A percentile compares a stretch with the other conserved stretches of the same genome.
Evolutionary conservation across 2,797 vertebrate genomes (phyloP).

Genomic region (Fundulus diaphanus): DNA sequence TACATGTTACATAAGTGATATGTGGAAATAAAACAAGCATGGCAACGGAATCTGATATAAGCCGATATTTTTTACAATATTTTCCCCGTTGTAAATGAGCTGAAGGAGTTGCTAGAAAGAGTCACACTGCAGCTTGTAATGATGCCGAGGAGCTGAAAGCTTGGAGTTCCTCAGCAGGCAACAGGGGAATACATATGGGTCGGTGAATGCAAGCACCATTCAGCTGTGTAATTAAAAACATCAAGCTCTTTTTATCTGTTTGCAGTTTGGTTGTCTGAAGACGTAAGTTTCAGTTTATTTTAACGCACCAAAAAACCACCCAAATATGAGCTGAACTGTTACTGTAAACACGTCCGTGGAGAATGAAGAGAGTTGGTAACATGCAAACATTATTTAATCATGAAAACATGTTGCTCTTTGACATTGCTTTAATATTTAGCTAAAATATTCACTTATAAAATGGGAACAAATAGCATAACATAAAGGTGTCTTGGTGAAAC

Average conservation of each 20-base stretch:
- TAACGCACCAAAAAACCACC: background rate
- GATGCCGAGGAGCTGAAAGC: background rate
- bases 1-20: background rate
- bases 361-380: too few relatives aligned
- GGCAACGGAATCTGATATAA: background rate
- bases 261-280: background rate
- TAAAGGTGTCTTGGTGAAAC: background rate
- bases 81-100: too few relatives aligned
- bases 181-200: background rate
- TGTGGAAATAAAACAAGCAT: background rate
- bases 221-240: conserved; percentile 4
- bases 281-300: background rate
- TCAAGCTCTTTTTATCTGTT: background rate
- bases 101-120: background rate
- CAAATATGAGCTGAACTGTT: background rate
- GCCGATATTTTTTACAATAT: background rate
- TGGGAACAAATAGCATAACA: background rate
- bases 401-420: background rate
- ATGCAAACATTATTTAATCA: background rate
- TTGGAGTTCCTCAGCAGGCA: background rate
- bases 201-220: background rate
- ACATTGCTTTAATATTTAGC: background rate
- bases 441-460: background rate
- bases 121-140: background rate
- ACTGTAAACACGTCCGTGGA: background rate